Percentiles rank a stretch among this genome's conserved stretches.
phyloP scores from a whole-genome alignment of 1,140 invertebrate species.

The Drosophila auraria region DNA sequence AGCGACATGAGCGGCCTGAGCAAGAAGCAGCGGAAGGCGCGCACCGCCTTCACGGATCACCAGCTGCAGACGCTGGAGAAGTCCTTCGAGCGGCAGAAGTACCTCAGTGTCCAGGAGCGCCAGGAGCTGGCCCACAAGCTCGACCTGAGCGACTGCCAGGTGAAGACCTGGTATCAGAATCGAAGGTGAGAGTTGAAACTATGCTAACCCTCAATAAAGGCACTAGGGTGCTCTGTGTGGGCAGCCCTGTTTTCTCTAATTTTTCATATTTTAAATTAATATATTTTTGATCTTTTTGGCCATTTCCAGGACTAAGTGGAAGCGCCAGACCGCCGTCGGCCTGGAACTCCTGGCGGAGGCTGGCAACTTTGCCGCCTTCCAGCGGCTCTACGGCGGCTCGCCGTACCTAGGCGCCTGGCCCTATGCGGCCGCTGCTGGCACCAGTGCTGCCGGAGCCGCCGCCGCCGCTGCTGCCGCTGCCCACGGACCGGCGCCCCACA shows the following conservation, averaged over 20 bases:
- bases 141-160: constrained; percentile 98
- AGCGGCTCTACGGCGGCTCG: constrained; percentile 93
- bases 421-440: constrained; percentile 85
- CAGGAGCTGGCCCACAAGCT: constrained; percentile 99
- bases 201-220: too few species aligned
- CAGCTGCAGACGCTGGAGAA: constrained; percentile 98
- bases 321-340: constrained; percentile 98
- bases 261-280: not conserved
- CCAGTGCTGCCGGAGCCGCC: constrained; percentile 73
- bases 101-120: constrained; percentile 98
- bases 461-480: constrained; percentile 79
- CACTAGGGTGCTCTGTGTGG: too few species aligned
- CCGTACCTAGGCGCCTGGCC: constrained; percentile 89
- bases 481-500: constrained; percentile 87
- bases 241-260: too few species aligned
- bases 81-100: constrained; percentile 99
- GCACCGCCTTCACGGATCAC: constrained; percentile 99
- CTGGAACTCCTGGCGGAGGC: constrained; percentile 98
- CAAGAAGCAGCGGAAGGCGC: constrained; percentile 98
- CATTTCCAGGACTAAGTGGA: constrained; percentile 98
- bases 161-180: constrained; percentile 99
- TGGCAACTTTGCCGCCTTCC: constrained; percentile 98
- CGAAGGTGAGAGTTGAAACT: constrained; percentile 90
- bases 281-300: not conserved
- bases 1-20: constrained; percentile 86